phyloP scores from a whole-genome alignment of 2,888 invertebrate species.

The Dilophus febrilis region DNA sequence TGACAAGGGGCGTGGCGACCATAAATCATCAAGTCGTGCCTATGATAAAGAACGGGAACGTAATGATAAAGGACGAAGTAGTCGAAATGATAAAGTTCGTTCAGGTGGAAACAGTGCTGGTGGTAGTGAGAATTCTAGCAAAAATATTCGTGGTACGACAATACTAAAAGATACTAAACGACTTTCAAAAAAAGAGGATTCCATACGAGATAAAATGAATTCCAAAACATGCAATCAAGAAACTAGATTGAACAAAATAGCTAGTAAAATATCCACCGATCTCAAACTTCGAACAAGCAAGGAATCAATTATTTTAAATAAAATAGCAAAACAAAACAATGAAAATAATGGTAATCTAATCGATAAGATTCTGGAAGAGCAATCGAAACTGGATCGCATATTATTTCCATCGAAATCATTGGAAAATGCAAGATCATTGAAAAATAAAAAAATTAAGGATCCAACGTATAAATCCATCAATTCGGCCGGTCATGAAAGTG shows the following conservation, averaged over 20 bases:
- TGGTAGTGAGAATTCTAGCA: too few species aligned
- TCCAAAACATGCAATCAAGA: slow-evolving; percentile 16
- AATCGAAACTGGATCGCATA: slow-evolving; percentile 3
- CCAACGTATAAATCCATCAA: slow-evolving; percentile 5
- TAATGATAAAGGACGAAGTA: slow-evolving; percentile 13
- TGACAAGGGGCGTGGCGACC: slow-evolving; percentile 16
- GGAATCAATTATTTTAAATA: too few species aligned
- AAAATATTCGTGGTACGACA: too few species aligned
- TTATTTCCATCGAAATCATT: background rate
- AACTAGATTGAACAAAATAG: slow-evolving; percentile 11
- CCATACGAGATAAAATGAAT: slow-evolving; percentile 12
- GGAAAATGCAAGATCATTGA: background rate
- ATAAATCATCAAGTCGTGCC: slow-evolving; percentile 1
- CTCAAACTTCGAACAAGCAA: too few species aligned
- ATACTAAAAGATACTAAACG: too few species aligned
- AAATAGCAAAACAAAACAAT: slow-evolving; percentile 3
- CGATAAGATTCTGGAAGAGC: slow-evolving; percentile 25
- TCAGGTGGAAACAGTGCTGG: too few species aligned
- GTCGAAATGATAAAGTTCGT: slow-evolving; percentile 12
- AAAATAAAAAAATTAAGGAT: slow-evolving; percentile 10
- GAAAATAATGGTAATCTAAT: slow-evolving; percentile 21
- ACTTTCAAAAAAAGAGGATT: too few species aligned
- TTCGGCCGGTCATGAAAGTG: slow-evolving; percentile 40
- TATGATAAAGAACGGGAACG: slow-evolving; percentile 21
- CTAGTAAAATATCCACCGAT: too few species aligned